Conservation (phyloP, 2,113 vertebrate species). For the Nesoenas mayeri region DNA sequence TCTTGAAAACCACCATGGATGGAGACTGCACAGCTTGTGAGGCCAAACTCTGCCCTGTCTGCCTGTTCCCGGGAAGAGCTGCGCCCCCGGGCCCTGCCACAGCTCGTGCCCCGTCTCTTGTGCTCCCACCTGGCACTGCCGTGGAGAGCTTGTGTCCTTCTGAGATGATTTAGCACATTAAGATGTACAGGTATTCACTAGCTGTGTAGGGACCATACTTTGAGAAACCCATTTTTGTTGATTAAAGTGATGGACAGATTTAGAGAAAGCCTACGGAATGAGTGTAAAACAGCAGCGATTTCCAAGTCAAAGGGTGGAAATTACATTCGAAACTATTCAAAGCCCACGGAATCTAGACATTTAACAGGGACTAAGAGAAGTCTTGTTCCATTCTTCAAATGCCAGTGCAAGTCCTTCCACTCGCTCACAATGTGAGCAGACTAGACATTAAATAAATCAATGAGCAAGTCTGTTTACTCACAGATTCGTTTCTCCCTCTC, state of each 20-base stretch:
- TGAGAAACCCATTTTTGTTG: background rate
- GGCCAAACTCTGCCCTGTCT: background rate
- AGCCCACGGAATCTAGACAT: background rate
- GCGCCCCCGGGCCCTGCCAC: background rate
- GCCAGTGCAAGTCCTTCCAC: background rate
- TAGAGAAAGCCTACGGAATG: background rate
- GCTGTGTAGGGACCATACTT: background rate
- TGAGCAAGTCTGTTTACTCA: background rate
- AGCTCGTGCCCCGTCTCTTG: accelerated
- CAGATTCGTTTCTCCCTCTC: background rate
- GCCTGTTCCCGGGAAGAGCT: accelerated
- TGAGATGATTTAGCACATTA: background rate
- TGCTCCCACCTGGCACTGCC: accelerated
- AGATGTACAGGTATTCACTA: background rate
- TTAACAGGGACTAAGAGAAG: background rate
- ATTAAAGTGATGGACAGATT: background rate
- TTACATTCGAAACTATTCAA: background rate
- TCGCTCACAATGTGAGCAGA: background rate
- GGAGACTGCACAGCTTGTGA: background rate
- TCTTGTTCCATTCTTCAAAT: background rate
- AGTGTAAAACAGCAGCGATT: background rate
- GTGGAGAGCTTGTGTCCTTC: background rate
- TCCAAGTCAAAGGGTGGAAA: background rate
- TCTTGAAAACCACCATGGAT: background rate
- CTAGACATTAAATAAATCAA: background rate